Conservation (phyloP, 2,113 vertebrate species). For the Triplophysa tibetana region DNA sequence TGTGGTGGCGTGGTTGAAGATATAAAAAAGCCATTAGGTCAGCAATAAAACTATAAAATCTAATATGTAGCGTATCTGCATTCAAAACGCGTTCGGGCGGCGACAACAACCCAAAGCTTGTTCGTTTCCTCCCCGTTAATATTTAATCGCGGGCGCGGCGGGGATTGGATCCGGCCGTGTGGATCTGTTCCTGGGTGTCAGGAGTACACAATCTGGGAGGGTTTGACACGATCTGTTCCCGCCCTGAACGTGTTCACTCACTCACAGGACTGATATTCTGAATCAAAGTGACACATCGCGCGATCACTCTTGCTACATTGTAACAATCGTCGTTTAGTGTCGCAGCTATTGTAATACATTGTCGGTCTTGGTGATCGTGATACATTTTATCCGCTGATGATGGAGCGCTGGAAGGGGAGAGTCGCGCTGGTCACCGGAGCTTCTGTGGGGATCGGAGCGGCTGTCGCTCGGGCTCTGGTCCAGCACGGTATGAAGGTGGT, state of each 20-base stretch:
- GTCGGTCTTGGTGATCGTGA: neutral
- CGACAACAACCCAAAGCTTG: slow-evolving; percentile 55
- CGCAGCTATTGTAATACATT: neutral
- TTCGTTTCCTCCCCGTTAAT: slow-evolving; percentile 54
- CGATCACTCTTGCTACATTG: neutral
- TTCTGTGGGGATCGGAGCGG: slow-evolving; percentile 91
- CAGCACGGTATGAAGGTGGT: slow-evolving; percentile 92
- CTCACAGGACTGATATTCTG: neutral
- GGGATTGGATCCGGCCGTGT: slow-evolving; percentile 55
- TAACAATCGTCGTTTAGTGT: neutral
- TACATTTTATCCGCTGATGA: slow-evolving; percentile 54
- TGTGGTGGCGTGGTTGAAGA: too few relatives aligned
- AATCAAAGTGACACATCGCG: neutral
- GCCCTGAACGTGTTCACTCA: slow-evolving; percentile 25
- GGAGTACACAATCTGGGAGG: slow-evolving; percentile 28
- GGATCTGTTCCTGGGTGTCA: slow-evolving; percentile 58
- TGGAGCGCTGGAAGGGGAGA: slow-evolving; percentile 91
- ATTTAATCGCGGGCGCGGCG: slow-evolving; percentile 65
- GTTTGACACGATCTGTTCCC: slow-evolving; percentile 46
- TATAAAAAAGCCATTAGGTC: too few relatives aligned
- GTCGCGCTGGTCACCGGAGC: slow-evolving; percentile 93
- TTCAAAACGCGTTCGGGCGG: slow-evolving; percentile 62
- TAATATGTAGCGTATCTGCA: too few relatives aligned
- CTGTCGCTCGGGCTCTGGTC: slow-evolving; percentile 87
- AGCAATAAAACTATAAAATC: too few relatives aligned